These are phyloP conservation scores for Zaprionus vittiger DNA, from an alignment of 1,140 invertebrate species.

Conservation along the genomic window DNA sequence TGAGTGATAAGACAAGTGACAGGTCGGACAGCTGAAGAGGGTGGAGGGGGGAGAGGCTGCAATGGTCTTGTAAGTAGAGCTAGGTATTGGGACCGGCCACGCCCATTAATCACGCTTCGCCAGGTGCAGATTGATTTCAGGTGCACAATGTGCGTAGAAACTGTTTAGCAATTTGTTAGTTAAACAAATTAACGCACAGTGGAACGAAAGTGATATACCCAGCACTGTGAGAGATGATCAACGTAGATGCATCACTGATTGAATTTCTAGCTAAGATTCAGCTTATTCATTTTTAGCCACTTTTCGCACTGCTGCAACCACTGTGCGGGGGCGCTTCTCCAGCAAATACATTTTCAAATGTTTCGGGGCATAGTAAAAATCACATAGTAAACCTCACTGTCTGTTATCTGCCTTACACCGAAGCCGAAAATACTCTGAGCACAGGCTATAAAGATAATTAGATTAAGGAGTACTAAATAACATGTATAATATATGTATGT, in stretches of 20 bases:
- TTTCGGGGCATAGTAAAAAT: background rate
- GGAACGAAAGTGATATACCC: background rate
- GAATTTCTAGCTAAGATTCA: no score
- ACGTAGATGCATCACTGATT: no score
- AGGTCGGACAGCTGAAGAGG: background rate
- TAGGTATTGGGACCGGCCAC: no score
- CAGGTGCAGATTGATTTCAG: background rate
- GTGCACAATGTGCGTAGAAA: background rate
- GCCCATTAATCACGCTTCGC: conserved; percentile 11
- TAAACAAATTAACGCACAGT: conserved; percentile 61
- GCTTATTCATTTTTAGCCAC: no score
- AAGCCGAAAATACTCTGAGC: conserved; percentile 14
- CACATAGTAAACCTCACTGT: background rate
- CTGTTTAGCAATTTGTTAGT: conserved; percentile 34
- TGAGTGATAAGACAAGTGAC: conserved; percentile 24
- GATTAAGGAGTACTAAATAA: background rate
- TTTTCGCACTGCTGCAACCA: background rate
- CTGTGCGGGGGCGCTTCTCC: conserved; percentile 44
- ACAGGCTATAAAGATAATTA: conserved; percentile 22
- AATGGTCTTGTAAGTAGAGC: no score
- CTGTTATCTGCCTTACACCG: conserved; percentile 16
- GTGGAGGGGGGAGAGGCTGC: background rate
- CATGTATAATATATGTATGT: no score
- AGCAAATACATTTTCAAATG: conserved; percentile 48
- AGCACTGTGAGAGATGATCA: no score